Base-by-base conservation (phyloP, 2,888 invertebrate species). In the Lacanobia wlatinum region DNA sequence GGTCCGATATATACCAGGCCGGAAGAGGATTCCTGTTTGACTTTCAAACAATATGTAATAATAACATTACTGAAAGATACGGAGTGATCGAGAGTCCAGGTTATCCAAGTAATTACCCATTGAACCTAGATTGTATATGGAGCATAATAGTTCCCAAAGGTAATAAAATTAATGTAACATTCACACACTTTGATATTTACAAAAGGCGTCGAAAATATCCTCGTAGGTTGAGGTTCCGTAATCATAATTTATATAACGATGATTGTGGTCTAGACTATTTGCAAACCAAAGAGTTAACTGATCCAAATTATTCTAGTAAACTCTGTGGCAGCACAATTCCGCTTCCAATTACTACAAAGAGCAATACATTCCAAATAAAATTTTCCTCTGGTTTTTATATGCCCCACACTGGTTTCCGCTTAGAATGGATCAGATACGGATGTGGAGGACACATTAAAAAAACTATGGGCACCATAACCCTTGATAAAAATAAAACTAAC, bases 51-150 rank as follows among this genome's bases (percentile, higher is more conserved):
- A 93, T 98, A 96, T 98, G 98, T 90, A 96, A 97, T 77, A 97
- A 96, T 70, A 96, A 95, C 66, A 59, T 98, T 46, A 97, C 91
- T 28, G 98, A 98, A 7, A 97, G 96, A 87, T 94, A 96, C 82
- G 98, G 98, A 18, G 97, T 98, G 12, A 98, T 99, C 73, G 99
- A 99, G 92, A 98, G 98, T 87, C 98, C 98, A 0, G 98, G 98
- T 89, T 99, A 97, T 90, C 99, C 98, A 0, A 90, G 97, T 82
- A 89, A 94, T 18, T 97, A 98, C 91, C 97, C 97, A 0, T 91
- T 95, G 56, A 92, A 95, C 62, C 89, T 96, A 38, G 97, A 98
- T 89, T 99, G 99, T 90, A 94, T 96, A 7, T 99, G 98, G 98
- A 97, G 92, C 16, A 97, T 98, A 50, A 96, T 97, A 46, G 98